Conservation (phyloP, 2,113 vertebrate genomes). For the Cyanistes caeruleus region DNA sequence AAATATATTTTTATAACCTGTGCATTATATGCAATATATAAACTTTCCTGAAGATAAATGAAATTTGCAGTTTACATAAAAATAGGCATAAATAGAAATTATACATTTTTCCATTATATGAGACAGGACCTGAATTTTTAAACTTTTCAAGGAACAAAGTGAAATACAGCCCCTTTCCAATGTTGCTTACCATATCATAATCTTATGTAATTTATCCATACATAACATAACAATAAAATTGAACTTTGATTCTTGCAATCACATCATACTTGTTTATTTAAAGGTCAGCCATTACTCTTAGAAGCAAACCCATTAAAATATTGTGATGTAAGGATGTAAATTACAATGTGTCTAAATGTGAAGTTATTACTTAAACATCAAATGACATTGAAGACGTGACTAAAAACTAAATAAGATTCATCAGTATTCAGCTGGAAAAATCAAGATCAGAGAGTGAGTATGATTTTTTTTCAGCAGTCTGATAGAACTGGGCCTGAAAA, state of each 20-base stretch:
- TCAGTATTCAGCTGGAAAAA: neutral
- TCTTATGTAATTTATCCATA: neutral
- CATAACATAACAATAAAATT: neutral
- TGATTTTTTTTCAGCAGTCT: neutral
- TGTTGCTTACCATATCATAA: neutral
- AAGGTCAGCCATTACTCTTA: conserved; percentile 19
- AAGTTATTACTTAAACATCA: conserved; percentile 4
- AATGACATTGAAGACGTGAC: neutral
- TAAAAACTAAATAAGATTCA: neutral
- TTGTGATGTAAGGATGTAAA: conserved; percentile 11
- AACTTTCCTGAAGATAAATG: neutral
- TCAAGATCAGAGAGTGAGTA: neutral
- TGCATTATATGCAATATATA: neutral
- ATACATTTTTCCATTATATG: neutral
- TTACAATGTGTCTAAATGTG: neutral
- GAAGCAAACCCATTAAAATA: conserved; percentile 21
- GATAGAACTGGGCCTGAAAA: neutral
- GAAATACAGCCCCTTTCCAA: neutral
- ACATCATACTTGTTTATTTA: neutral
- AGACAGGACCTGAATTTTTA: neutral
- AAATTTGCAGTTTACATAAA: neutral
- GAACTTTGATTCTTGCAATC: conserved; percentile 1
- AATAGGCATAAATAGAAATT: neutral
- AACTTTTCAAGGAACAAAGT: neutral
- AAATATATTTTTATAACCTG: neutral